phyloP scores from a whole-genome alignment of 23 tunicate genomes.

The Corella eumyota region DNA sequence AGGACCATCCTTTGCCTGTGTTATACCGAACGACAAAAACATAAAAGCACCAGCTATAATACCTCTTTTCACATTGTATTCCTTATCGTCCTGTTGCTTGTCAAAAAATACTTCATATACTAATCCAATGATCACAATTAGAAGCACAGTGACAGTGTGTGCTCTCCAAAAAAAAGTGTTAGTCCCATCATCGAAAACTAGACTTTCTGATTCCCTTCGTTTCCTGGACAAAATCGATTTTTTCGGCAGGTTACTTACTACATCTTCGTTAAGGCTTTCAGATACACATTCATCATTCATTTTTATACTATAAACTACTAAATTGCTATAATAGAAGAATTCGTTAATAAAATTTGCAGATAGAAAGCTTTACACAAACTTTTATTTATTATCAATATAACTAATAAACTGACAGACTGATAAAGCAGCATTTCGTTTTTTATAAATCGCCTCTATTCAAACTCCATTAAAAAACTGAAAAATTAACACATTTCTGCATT shows the following conservation, averaged over 20 bases:
- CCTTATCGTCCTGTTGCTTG: conserved; percentile 26
- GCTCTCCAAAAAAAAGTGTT: conserved; percentile 67
- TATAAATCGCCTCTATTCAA: too few relatives aligned
- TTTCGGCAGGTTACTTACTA: not conserved
- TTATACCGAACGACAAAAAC: conserved; percentile 82
- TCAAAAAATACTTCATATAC: conserved; percentile 60
- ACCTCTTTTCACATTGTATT: conserved; percentile 67
- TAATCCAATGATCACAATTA: conserved; percentile 19
- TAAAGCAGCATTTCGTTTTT: too few relatives aligned
- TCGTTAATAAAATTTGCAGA: too few relatives aligned
- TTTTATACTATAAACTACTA: too few relatives aligned
- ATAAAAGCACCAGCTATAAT: conserved; percentile 38
- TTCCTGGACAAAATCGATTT: not conserved
- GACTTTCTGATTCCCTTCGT: conserved; percentile 48
- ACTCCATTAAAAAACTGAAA: too few relatives aligned
- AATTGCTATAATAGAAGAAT: too few relatives aligned
- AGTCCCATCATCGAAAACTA: conserved; percentile 85
- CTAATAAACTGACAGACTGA: too few relatives aligned
- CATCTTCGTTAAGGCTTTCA: too few relatives aligned
- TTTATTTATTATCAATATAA: too few relatives aligned
- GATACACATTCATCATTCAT: too few relatives aligned
- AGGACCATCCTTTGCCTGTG: conserved; percentile 88
- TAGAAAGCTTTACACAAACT: too few relatives aligned
- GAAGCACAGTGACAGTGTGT: conserved; percentile 55
- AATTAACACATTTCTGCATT: too few relatives aligned